Conservation (phyloP, 2,888 invertebrate species). For the Ctenicera cuprea region DNA sequence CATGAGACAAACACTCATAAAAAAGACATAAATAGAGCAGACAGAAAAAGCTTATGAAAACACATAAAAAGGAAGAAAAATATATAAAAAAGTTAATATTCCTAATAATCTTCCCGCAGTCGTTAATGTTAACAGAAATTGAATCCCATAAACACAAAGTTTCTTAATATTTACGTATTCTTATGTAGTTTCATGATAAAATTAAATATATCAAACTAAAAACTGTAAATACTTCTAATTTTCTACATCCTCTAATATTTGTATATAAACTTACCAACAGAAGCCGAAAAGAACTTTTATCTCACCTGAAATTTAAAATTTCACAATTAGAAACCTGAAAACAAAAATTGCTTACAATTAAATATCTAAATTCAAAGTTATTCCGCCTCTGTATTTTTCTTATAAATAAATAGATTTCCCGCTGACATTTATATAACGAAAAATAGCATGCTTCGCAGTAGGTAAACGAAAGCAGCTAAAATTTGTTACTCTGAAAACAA, state of each 20-base stretch:
- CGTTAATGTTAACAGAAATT: background rate
- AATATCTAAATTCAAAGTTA: too few relatives aligned
- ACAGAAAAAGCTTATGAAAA: conserved; percentile 27
- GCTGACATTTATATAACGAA: conserved; percentile 9
- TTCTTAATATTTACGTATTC: background rate
- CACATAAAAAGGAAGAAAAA: conserved; percentile 24
- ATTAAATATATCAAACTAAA: too few relatives aligned
- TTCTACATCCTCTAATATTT: too few relatives aligned
- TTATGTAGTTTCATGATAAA: too few relatives aligned
- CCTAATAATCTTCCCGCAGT: conserved; percentile 9
- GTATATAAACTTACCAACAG: too few relatives aligned
- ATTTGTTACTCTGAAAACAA: conserved; percentile 17
- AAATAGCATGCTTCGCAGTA: conserved; percentile 2
- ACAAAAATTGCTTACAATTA: too few relatives aligned
- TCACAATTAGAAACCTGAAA: too few relatives aligned
- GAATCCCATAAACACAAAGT: background rate
- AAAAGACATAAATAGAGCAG: conserved; percentile 22
- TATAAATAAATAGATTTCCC: too few relatives aligned
- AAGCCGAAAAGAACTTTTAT: too few relatives aligned
- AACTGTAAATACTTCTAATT: too few relatives aligned
- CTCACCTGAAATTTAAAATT: too few relatives aligned
- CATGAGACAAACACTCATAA: conserved; percentile 24
- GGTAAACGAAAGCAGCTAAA: conserved; percentile 6
- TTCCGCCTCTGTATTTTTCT: too few relatives aligned
- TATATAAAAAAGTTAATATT: conserved; percentile 19